These are phyloP conservation scores for Melipona quadrifasciata DNA, from an alignment of 1,140 invertebrate genomes.

Conservation along the genomic window DNA sequence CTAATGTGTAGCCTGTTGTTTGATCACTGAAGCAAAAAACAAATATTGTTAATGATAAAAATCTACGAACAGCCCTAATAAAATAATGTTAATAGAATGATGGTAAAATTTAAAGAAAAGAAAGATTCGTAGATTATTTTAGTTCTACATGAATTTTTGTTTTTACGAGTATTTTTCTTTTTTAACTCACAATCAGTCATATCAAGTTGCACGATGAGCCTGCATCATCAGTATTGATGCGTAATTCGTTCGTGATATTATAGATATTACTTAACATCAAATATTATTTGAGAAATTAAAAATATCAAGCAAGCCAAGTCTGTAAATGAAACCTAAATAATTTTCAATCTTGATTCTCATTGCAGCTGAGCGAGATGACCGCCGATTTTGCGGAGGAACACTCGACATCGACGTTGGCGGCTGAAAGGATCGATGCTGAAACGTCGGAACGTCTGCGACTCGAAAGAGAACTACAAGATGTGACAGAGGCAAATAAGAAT, in stretches of 20 bases:
- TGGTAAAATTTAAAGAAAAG: too few species aligned
- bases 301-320: background rate
- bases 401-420: constrained; percentile 92
- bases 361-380: constrained; percentile 93
- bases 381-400: constrained; percentile 96
- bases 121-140: too few species aligned
- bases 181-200: too few species aligned
- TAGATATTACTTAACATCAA: background rate
- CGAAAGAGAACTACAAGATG: constrained; percentile 91
- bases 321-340: background rate
- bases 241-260: background rate
- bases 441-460: constrained; percentile 89
- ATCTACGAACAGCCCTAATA: too few species aligned
- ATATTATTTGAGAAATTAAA: background rate
- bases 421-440: constrained; percentile 94
- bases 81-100: too few species aligned
- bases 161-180: too few species aligned
- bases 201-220: too few species aligned
- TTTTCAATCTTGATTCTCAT: background rate
- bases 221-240: too few species aligned
- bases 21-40: background rate
- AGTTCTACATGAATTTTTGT: too few species aligned
- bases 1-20: background rate
- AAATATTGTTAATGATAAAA: too few species aligned
- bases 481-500: constrained; percentile 88